Evolutionary conservation across 2,113 vertebrate species (phyloP).

Genomic region (Pelecanus crispus): DNA sequence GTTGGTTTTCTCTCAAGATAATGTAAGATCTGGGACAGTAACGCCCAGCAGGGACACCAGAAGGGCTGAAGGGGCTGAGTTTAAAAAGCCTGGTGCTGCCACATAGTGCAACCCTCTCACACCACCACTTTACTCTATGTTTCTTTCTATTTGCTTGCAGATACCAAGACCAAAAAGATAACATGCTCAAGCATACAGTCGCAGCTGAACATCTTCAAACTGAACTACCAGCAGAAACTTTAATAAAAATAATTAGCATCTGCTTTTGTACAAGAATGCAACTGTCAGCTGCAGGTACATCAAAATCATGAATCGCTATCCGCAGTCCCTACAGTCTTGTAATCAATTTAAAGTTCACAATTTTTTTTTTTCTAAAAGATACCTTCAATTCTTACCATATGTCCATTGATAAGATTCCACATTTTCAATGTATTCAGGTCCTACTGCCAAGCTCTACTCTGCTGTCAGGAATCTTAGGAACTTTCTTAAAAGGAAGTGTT

Average conservation of each 20-base stretch:
- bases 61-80: not conserved
- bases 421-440: not conserved
- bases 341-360: not conserved
- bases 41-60: not conserved
- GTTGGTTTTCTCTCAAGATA: not conserved
- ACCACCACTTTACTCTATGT: not conserved
- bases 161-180: not conserved
- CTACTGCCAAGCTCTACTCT: not conserved
- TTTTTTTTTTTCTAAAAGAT: not conserved
- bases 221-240: not conserved
- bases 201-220: not conserved
- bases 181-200: not conserved
- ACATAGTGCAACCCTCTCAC: not conserved
- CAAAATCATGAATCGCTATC: not conserved
- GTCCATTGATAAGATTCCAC: not conserved
- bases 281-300: not conserved
- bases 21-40: not conserved
- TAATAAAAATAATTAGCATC: not conserved
- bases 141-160: not conserved
- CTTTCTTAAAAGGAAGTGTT: not conserved
- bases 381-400: not conserved
- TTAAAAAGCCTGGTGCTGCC: not conserved
- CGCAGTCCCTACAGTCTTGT: too few species aligned
- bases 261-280: not conserved
- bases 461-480: not conserved